Percentiles rank a stretch among this genome's conserved stretches.
phyloP scores from a whole-genome alignment of 2,113 vertebrate species.

The Semnornis frantzii region DNA sequence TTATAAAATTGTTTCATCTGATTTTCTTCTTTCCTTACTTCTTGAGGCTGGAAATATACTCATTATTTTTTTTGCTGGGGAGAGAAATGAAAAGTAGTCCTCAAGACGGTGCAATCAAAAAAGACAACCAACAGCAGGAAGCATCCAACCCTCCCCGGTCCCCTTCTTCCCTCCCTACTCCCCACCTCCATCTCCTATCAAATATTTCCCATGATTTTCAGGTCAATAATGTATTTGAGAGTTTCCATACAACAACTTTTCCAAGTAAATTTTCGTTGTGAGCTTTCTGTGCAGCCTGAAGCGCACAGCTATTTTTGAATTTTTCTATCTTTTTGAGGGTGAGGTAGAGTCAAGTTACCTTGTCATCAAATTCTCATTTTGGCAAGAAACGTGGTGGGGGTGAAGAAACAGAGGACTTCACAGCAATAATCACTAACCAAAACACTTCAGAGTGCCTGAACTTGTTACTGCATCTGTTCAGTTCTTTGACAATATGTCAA shows the following conservation, averaged over 20 bases:
- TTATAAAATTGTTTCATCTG: background rate
- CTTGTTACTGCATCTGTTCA: slow-evolving; percentile 57
- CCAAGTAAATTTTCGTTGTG: slow-evolving; percentile 1
- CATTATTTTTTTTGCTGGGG: background rate
- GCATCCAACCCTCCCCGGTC: background rate
- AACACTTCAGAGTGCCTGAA: slow-evolving; percentile 66
- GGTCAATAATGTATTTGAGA: background rate
- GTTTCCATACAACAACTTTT: background rate
- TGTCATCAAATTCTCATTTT: slow-evolving; percentile 69
- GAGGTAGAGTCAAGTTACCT: slow-evolving; percentile 63
- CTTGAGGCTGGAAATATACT: background rate
- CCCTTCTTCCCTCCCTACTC: rapidly evolving
- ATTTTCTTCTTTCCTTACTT: background rate
- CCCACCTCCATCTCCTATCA: background rate
- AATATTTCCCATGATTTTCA: background rate
- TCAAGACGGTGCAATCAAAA: background rate
- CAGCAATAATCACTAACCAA: slow-evolving; percentile 68
- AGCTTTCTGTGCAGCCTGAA: background rate
- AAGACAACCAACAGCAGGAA: background rate
- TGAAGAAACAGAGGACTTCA: slow-evolving; percentile 60
- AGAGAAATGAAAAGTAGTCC: background rate
- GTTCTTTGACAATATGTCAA: slow-evolving; percentile 60
- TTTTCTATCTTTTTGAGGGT: slow-evolving; percentile 36
- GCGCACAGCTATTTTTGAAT: slow-evolving; percentile 51
- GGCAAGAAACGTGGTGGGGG: slow-evolving; percentile 51